Conservation (phyloP, 1,140 invertebrate species). For the Sinella curviseta region DNA sequence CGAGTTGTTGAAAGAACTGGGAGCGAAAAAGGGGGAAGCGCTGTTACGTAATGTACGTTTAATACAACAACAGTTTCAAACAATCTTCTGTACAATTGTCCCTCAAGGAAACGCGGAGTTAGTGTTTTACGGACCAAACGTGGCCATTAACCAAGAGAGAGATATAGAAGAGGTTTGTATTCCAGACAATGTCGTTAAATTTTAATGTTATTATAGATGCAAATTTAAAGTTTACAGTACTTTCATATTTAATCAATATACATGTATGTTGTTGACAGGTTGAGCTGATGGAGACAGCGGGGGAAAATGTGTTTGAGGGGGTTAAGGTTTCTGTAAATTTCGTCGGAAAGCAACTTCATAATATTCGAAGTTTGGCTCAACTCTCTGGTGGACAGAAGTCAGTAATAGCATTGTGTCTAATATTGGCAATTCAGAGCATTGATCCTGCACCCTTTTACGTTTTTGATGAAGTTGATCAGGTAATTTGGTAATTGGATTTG, state of each 20-base stretch:
- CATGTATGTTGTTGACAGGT: too few relatives aligned
- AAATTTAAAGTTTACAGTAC: too few relatives aligned
- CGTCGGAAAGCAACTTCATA: neutral
- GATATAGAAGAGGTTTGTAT: too few relatives aligned
- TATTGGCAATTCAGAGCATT: constrained; percentile 65
- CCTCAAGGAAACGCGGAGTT: constrained; percentile 29
- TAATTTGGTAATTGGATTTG: neutral
- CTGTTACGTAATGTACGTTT: constrained; percentile 17
- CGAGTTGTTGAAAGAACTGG: constrained; percentile 8
- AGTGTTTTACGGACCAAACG: constrained; percentile 1
- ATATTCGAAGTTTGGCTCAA: constrained; percentile 49
- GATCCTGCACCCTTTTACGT: constrained; percentile 64
- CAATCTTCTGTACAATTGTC: constrained; percentile 24
- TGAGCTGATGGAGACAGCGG: neutral
- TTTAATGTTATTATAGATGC: neutral
- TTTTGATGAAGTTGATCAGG: constrained; percentile 62
- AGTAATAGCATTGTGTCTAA: constrained; percentile 62
- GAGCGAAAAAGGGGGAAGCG: constrained; percentile 23
- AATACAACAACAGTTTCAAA: constrained; percentile 13
- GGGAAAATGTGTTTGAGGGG: neutral
- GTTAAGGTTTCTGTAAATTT: constrained; percentile 6
- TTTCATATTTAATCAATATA: too few relatives aligned
- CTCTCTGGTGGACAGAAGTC: constrained; percentile 64
- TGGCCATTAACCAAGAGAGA: neutral
- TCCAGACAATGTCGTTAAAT: neutral